phyloP scores from a whole-genome alignment of 2,113 vertebrate genomes.

The Stigmatopora nigra region DNA sequence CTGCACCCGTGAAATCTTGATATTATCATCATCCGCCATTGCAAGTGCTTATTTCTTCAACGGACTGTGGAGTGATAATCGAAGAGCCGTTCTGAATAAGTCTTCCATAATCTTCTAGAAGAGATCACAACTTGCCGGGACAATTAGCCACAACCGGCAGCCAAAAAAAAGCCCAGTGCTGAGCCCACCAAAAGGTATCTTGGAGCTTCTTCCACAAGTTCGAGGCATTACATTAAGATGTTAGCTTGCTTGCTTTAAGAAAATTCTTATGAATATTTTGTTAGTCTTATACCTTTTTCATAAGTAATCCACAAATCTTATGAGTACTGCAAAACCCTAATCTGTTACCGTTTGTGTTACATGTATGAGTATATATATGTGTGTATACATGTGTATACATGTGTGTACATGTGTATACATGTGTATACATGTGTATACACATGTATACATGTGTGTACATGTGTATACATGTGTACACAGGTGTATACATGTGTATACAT shows the following conservation, averaged over 20 bases:
- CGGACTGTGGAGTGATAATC: neutral
- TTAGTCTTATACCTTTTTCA: neutral
- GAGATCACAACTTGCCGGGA: neutral
- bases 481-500: no score
- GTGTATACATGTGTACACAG: no score
- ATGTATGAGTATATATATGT: no score
- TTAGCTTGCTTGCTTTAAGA: neutral
- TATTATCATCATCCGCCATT: conserved; percentile 29
- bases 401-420: no score
- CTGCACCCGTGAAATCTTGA: conserved; percentile 18
- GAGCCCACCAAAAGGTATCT: neutral
- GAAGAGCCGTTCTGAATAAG: neutral
- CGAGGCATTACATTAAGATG: neutral
- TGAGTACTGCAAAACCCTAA: no score
- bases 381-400: no score
- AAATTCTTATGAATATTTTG: neutral
- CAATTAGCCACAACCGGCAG: neutral
- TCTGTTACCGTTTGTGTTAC: no score
- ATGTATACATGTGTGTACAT: no score
- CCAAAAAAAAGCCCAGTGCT: neutral
- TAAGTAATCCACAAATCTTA: neutral
- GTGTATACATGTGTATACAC: no score
- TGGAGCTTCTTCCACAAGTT: neutral
- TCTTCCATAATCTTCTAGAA: neutral
- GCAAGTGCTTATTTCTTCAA: conserved; percentile 11